Conservation (phyloP, 1,140 invertebrate species). For the Arctopsyche grandis region DNA sequence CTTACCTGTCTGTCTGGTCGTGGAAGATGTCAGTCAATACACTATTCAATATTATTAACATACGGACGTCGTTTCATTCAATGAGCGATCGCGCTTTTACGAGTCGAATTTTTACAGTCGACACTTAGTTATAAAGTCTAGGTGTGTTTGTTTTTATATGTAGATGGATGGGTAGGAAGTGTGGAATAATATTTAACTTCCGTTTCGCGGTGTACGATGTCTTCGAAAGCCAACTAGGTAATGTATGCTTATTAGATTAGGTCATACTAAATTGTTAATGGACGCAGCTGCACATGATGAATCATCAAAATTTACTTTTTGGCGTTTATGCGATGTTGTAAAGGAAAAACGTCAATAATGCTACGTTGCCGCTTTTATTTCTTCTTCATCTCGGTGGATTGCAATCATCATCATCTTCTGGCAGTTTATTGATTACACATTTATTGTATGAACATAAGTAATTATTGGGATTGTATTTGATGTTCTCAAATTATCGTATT, state of each 20-base stretch:
- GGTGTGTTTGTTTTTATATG: too few species aligned
- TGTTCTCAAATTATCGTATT: too few species aligned
- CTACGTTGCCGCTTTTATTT: background rate
- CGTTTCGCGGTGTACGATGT: background rate
- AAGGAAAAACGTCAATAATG: slow-evolving; percentile 1
- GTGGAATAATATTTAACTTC: background rate
- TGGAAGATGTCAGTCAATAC: slow-evolving; percentile 27
- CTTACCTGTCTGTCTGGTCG: slow-evolving; percentile 19
- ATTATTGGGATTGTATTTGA: too few species aligned
- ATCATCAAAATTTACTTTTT: slow-evolving; percentile 19
- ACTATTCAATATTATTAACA: slow-evolving; percentile 25
- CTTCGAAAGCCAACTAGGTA: background rate
- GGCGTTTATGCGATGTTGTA: background rate
- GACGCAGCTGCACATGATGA: slow-evolving; percentile 14
- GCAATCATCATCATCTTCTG: background rate
- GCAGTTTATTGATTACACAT: background rate
- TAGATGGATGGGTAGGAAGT: background rate
- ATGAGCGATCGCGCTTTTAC: background rate
- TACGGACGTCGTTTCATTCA: slow-evolving; percentile 25
- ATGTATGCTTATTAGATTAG: slow-evolving; percentile 26
- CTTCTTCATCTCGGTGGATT: background rate
- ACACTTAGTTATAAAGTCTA: background rate
- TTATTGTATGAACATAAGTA: too few species aligned
- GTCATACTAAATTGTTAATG: slow-evolving; percentile 5
- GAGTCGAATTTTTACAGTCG: background rate